Base-by-base conservation (phyloP, 2,888 invertebrate genomes). In the Ennomos fuscantarius region DNA sequence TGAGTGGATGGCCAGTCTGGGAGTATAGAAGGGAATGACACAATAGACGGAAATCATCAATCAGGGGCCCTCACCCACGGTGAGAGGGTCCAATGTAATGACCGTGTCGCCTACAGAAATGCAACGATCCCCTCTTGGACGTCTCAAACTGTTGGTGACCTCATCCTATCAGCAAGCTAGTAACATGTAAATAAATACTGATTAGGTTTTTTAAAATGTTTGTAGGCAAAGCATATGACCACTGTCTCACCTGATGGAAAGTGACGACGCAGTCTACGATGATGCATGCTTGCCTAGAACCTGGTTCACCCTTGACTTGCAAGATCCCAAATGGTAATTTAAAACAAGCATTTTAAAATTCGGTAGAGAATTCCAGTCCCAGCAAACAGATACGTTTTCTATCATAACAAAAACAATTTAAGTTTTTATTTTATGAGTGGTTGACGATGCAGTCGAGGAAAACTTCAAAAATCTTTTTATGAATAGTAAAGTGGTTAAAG, bases 31-130 rank as follows among this genome's bases (percentile, higher is more conserved):
- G 82, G 82, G 82, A 79, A 76, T 80, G 79, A 82, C 78, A 87
- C 87, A 87, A 87, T 87, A 81, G 83, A 77, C 87, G 87, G 87
- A 87, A 84, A 79, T 79, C 74, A 79, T 82, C 85, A 85, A 87
- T 87, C 86, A 84, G 82, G 66, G 76, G 76, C 78, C 82, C 76
- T 82, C 82, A 78, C 78, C 82, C 81, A 80, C 81, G 72, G 68
- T 70, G 73, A 75, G 79, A 78, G 80, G 79, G 78, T 77, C 75
- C 79, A 68, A 69, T 60, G 74, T 74, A 72, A 75, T 70, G 63
- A 65, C 70, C 69, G 63, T 69, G 69, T 72, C 77, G 75, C 75
- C 76, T 64, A 79, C 73, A 64, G 68, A 63, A 65, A 72, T 73
- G 69, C 74, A 79, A 70, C 66, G 72, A 75, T 63, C 74, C 76